Conservation (phyloP, 92 coral and sea anemone genomes). For the Epizoanthus scotinus region DNA sequence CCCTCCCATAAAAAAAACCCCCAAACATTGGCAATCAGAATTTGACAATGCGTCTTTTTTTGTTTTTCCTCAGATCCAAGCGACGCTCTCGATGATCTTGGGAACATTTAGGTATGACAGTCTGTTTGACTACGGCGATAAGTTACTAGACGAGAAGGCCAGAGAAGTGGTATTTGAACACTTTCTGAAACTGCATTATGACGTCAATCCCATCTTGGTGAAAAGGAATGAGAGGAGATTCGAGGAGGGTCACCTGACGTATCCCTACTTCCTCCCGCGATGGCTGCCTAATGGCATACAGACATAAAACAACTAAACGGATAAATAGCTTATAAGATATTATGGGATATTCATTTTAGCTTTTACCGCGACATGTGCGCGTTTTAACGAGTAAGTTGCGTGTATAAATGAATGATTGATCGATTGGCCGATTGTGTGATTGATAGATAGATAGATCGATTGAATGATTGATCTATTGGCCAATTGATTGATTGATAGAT, state of each 20-base stretch:
- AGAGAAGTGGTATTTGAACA: neutral
- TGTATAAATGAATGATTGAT: no score
- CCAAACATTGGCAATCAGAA: no score
- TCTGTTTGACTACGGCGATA: conserved; percentile 42
- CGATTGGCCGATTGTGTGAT: no score
- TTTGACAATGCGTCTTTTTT: neutral
- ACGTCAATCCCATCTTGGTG: neutral
- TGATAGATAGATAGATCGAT: no score
- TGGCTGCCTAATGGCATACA: conserved; percentile 48
- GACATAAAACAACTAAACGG: neutral
- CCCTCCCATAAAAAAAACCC: no score
- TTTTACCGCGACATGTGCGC: no score
- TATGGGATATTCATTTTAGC: no score
- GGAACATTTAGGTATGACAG: conserved; percentile 44
- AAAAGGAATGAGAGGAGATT: conserved; percentile 33
- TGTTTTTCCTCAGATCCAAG: conserved; percentile 28
- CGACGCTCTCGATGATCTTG: conserved; percentile 32
- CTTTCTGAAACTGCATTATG: neutral
- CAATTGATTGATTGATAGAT: no score
- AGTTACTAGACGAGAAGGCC: conserved; percentile 24
- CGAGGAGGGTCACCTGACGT: conserved; percentile 33
- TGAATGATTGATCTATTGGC: no score
- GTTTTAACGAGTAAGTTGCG: no score
- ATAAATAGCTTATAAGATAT: no score
- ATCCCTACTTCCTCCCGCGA: conserved; percentile 43